Percentiles rank a stretch among this genome's conserved stretches.
phyloP scores from a whole-genome alignment of 2,113 vertebrate species.

The Nipponia nippon region DNA sequence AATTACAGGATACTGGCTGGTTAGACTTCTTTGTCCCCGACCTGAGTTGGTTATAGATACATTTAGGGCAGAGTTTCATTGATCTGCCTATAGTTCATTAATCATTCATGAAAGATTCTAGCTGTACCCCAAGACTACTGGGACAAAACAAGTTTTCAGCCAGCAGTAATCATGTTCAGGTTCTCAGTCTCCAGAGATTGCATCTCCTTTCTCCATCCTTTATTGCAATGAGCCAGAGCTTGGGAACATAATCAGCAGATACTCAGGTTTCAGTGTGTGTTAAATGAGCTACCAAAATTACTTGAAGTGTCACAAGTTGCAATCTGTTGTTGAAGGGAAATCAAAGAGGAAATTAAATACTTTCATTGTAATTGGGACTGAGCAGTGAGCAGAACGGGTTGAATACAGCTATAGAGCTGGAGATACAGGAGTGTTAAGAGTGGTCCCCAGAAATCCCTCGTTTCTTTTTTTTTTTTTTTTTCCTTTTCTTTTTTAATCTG shows the following conservation, averaged over 20 bases:
- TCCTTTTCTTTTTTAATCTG: background rate
- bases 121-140: conserved; percentile 25
- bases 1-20: conserved; percentile 1
- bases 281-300: conserved; percentile 68
- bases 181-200: conserved; percentile 49
- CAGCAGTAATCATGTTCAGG: conserved; percentile 47
- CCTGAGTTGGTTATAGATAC: conserved; percentile 30
- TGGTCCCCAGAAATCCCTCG: background rate
- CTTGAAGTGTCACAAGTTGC: conserved; percentile 46
- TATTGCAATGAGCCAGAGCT: conserved; percentile 40
- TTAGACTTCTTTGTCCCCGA: background rate
- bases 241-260: conserved; percentile 55
- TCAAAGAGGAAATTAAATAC: conserved; percentile 69
- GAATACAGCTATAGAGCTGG: conserved; percentile 35
- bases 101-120: conserved; percentile 52
- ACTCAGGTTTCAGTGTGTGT: conserved; percentile 49
- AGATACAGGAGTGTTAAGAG: background rate
- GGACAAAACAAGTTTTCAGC: conserved; percentile 65
- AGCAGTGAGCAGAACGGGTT: conserved; percentile 4
- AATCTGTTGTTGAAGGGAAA: conserved; percentile 62
- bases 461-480: background rate
- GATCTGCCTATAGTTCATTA: conserved; percentile 51
- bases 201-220: conserved; percentile 52
- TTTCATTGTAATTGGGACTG: conserved; percentile 48
- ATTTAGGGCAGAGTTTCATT: conserved; percentile 34